Conservation (phyloP, 2,888 invertebrate species). For the Brachyptera putata region DNA sequence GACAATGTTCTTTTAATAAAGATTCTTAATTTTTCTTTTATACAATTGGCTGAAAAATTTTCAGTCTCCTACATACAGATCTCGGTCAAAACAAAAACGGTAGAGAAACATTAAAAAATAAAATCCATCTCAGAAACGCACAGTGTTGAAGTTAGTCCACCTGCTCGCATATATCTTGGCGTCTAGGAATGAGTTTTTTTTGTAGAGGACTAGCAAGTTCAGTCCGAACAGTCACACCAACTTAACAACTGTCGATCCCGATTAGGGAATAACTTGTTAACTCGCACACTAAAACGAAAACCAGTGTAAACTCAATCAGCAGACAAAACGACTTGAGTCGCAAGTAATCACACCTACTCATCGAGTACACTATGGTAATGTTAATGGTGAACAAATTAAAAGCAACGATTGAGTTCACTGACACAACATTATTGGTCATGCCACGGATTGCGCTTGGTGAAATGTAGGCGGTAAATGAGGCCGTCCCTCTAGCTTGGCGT, state of each 20-base stretch:
- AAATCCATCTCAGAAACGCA: slow-evolving; percentile 31
- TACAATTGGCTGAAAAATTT: slow-evolving; percentile 47
- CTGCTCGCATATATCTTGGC: slow-evolving; percentile 21
- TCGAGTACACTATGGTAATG: not conserved
- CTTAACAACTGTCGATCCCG: slow-evolving; percentile 20
- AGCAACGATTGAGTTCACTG: not conserved
- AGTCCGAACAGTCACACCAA: slow-evolving; percentile 28
- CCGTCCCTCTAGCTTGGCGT: slow-evolving; percentile 95
- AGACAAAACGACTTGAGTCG: no score
- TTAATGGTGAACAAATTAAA: not conserved
- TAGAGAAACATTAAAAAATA: slow-evolving; percentile 29
- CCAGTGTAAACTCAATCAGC: not conserved
- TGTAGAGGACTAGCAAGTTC: slow-evolving; percentile 32
- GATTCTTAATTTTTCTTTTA: slow-evolving; percentile 50
- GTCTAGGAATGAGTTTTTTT: slow-evolving; percentile 31
- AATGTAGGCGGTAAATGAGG: slow-evolving; percentile 69
- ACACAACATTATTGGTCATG: slow-evolving; percentile 3
- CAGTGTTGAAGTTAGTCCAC: slow-evolving; percentile 23
- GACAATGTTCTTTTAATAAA: slow-evolving; percentile 43
- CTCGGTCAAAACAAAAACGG: slow-evolving; percentile 39
- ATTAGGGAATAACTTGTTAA: not conserved
- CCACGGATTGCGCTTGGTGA: slow-evolving; percentile 51
- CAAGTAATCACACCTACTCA: not conserved
- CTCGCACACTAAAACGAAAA: not conserved
- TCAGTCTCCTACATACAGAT: slow-evolving; percentile 46